Percentiles rank a stretch among this genome's conserved stretches.
Conservation (phyloP, 2,113 vertebrate species). For the Vulpes ferrilata region DNA sequence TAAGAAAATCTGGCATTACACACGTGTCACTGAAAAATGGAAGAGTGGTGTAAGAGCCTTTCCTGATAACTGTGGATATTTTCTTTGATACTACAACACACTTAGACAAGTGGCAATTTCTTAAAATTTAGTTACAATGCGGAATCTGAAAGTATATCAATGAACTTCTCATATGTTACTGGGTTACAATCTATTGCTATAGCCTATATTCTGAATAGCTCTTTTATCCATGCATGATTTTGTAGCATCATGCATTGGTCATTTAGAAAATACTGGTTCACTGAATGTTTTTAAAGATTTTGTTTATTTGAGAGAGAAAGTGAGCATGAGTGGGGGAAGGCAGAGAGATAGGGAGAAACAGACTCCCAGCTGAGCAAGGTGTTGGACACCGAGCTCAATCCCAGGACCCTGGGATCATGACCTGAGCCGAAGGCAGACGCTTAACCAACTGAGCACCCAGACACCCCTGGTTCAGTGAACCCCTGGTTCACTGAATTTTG, state of each 20-base stretch:
- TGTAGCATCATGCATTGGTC: neutral
- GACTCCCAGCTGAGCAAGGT: no score
- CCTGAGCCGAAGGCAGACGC: no score
- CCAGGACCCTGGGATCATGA: no score
- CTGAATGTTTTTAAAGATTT: neutral
- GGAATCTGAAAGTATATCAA: neutral
- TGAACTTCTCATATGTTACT: neutral
- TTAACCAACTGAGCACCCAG: no score
- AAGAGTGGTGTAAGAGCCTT: neutral
- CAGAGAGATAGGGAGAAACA: no score
- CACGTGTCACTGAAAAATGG: neutral
- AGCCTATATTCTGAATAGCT: neutral
- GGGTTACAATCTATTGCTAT: neutral
- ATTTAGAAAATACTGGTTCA: conserved; percentile 13
- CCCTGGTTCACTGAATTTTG: neutral
- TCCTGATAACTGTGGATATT: conserved; percentile 19
- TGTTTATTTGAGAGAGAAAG: no score
- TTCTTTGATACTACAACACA: conserved; percentile 5
- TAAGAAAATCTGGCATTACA: neutral
- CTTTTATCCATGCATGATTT: neutral
- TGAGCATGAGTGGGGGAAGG: no score
- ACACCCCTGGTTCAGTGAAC: no score
- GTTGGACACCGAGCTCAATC: no score
- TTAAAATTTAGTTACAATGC: neutral
- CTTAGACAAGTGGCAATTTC: neutral